Base-by-base conservation (phyloP, 2,888 invertebrate genomes). In the Lysandra bellargus region DNA sequence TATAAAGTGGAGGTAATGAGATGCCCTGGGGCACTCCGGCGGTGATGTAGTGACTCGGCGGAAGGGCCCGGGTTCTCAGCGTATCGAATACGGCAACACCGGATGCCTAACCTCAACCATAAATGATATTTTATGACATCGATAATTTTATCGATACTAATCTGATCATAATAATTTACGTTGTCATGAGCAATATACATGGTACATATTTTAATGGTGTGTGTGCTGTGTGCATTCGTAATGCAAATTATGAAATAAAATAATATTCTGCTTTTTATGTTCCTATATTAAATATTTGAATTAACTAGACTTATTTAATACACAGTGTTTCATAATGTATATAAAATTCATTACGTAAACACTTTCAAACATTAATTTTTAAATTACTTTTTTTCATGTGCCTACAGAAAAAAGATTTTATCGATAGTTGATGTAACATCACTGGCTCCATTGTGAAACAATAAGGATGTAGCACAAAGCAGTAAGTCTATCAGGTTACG, bases 401-500 rank as follows among this genome's bases (percentile, higher is more conserved):
- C n/a, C 6, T 23, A 23, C 3, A 61, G n/a, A 49, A 44, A 75
- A 53, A 40, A 9, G 78, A 75, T 64, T 79, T 80, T 80, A 81
- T 82, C 79, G 81, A 82, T 81, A 80, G 61, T 75, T 57, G 7
- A 33, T 9, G 64, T 78, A 78, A 64, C 72, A 81, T 78, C 78
- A 78, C 78, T 78, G 30, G 57, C 7, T 33, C 14, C 37, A 78
- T 84, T 85, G 76, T 76, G 30, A 14, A 49, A 57, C 61, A 60
- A 61, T 60, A 88, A 92, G 94, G 94, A 93, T 92, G 91, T 92
- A 88, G 87, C 84, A 83, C 83, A 85, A 57, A 76, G 76, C 76
- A 76, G 76, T 85, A 86, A 87, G 88, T 92, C 90, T 90, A 93
- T 94, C 94, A 89, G 86, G 93, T 94, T 94, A 93, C 94, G 94